phyloP scores from a whole-genome alignment of 35 echinoderm and acorn worm genomes.

The Apostichopus japonicus region DNA sequence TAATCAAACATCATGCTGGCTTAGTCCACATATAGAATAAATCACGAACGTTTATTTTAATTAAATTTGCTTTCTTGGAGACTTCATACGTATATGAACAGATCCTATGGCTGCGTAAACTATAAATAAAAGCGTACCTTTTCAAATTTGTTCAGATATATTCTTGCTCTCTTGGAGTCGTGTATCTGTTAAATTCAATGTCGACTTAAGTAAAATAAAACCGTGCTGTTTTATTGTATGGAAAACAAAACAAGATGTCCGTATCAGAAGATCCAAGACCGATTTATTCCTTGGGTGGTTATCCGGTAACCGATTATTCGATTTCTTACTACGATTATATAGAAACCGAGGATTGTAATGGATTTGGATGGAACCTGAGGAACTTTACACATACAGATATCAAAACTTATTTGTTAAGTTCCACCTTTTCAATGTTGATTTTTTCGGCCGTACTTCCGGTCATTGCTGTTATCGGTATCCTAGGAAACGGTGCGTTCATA shows the following conservation, averaged over 20 bases:
- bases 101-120: too few relatives aligned
- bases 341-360: neutral
- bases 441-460: slow-evolving; percentile 42
- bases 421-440: neutral
- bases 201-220: too few relatives aligned
- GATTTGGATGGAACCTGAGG: neutral
- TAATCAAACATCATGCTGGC: too few relatives aligned
- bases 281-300: neutral
- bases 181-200: too few relatives aligned
- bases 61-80: too few relatives aligned
- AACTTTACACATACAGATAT: neutral
- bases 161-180: too few relatives aligned
- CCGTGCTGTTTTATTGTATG: too few relatives aligned
- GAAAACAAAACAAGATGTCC: neutral
- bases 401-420: neutral
- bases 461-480: slow-evolving; percentile 63
- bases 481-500: slow-evolving; percentile 66
- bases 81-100: too few relatives aligned
- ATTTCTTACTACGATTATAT: slow-evolving; percentile 1
- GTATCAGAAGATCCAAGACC: neutral
- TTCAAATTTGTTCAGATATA: too few relatives aligned
- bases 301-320: neutral
- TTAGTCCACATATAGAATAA: too few relatives aligned
- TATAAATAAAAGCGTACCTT: too few relatives aligned
- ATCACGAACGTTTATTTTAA: too few relatives aligned